phyloP scores from a whole-genome alignment of 2,888 invertebrate species.

The Coronaproctus castanopsis region DNA sequence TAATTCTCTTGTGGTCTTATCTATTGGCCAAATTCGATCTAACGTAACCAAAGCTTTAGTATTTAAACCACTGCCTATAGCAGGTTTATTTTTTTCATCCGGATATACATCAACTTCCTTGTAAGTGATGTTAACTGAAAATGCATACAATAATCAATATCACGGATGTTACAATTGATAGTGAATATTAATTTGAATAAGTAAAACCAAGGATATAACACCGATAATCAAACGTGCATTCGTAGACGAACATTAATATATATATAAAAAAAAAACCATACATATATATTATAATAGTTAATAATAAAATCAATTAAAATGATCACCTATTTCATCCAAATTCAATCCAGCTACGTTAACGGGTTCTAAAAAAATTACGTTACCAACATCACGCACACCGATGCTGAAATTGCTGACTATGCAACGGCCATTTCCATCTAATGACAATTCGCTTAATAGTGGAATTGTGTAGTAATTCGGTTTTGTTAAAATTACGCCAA shows the following conservation, averaged over 20 bases:
- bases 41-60: conserved; percentile 75
- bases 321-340: conserved; percentile 57
- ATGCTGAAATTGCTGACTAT: conserved; percentile 69
- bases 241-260: no score
- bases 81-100: conserved; percentile 69
- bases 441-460: conserved; percentile 52
- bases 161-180: no score
- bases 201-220: background rate
- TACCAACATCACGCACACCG: conserved; percentile 76
- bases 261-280: no score
- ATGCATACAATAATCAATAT: conserved; percentile 2
- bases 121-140: conserved; percentile 67
- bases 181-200: background rate
- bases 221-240: background rate
- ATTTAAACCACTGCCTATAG: conserved; percentile 70
- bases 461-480: conserved; percentile 85
- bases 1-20: conserved; percentile 55
- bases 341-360: conserved; percentile 70
- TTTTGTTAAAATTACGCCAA: conserved; percentile 54
- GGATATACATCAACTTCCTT: conserved; percentile 93
- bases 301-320: background rate
- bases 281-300: no score
- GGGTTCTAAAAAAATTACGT: conserved; percentile 63
- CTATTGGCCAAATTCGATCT: conserved; percentile 83
- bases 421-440: conserved; percentile 56